A percentile compares a stretch with the other conserved stretches of the same genome.
Evolutionary conservation across 2,888 invertebrate species (phyloP).

Genomic region (Tetrapedia diversipes): DNA sequence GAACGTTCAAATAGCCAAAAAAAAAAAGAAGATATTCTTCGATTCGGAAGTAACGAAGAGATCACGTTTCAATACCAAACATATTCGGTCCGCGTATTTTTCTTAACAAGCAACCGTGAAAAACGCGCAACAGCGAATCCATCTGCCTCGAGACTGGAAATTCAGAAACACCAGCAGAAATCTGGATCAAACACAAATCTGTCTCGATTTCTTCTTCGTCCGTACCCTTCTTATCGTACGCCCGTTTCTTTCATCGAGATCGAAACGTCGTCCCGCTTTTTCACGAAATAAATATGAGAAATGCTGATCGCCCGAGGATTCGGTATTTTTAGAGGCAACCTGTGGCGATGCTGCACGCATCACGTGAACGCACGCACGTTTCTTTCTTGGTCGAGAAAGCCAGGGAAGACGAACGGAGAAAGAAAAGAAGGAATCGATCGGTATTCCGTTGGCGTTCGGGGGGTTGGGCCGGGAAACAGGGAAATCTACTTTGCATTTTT

Average conservation of each 20-base stretch:
- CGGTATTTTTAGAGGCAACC: slow-evolving; percentile 33
- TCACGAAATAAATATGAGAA: background rate
- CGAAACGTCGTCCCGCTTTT: background rate
- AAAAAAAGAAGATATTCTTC: background rate
- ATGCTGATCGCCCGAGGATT: background rate
- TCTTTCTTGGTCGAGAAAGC: background rate
- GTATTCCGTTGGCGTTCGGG: slow-evolving; percentile 22
- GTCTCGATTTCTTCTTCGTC: background rate
- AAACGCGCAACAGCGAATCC: background rate
- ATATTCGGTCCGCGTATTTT: background rate
- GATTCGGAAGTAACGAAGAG: background rate
- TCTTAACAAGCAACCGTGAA: background rate
- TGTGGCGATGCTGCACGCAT: slow-evolving; percentile 16
- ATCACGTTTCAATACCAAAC: background rate
- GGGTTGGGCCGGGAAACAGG: slow-evolving; percentile 21
- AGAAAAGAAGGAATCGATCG: slow-evolving; percentile 17
- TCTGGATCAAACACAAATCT: background rate
- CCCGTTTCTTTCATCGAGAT: background rate
- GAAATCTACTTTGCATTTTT: slow-evolving; percentile 43
- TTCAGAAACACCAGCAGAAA: slow-evolving; percentile 1
- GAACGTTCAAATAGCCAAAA: too few relatives aligned
- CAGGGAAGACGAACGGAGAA: too few relatives aligned
- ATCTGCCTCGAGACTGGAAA: background rate
- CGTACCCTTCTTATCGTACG: background rate
- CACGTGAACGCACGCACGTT: background rate